phyloP scores from a whole-genome alignment of 2,888 invertebrate species.

The Cyaniris semiargus region DNA sequence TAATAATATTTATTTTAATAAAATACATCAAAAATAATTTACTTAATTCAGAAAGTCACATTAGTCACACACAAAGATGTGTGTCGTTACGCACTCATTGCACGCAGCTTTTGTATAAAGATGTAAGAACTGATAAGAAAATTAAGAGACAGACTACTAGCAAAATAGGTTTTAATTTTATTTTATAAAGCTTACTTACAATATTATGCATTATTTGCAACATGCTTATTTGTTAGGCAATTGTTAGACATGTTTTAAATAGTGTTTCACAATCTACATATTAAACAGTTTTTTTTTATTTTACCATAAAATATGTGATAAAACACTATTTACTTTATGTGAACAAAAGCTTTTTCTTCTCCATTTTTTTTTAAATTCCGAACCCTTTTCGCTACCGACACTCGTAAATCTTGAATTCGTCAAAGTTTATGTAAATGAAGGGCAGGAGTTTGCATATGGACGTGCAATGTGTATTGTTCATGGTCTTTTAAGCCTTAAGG shows the following conservation, averaged over 20 bases:
- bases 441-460: neutral
- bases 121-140: too few relatives aligned
- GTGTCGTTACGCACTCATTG: too few relatives aligned
- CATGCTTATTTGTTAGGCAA: too few relatives aligned
- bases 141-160: too few relatives aligned
- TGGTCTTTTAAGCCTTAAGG: neutral
- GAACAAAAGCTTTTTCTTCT: neutral
- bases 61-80: too few relatives aligned
- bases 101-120: too few relatives aligned
- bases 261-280: too few relatives aligned
- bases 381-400: constrained; percentile 7
- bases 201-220: too few relatives aligned
- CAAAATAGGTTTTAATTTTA: too few relatives aligned
- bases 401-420: neutral
- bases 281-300: neutral
- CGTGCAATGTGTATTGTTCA: neutral
- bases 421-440: neutral
- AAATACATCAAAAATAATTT: neutral
- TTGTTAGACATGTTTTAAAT: too few relatives aligned
- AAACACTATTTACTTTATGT: neutral
- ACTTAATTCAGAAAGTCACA: too few relatives aligned
- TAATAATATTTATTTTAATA: neutral
- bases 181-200: too few relatives aligned
- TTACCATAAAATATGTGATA: neutral
- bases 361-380: neutral